A percentile compares a stretch with the other conserved stretches of the same genome.
Evolutionary conservation across 2,113 vertebrate genomes (phyloP).

Genomic region (Grus americana): DNA sequence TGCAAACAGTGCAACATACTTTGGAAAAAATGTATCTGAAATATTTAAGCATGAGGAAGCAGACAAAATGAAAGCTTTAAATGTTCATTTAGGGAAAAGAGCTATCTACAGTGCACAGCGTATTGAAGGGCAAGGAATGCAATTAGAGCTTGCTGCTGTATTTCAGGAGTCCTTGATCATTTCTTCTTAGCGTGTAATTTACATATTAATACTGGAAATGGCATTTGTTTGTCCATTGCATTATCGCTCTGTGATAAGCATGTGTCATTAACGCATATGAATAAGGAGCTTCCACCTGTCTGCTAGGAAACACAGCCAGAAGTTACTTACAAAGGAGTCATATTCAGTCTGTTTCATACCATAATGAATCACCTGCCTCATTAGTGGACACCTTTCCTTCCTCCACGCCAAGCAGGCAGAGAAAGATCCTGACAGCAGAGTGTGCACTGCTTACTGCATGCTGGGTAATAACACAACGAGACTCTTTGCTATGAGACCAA

Average conservation of each 20-base stretch:
- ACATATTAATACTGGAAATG: slow-evolving; percentile 24
- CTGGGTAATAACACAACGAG: neutral
- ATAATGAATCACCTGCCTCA: neutral
- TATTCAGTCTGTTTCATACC: neutral
- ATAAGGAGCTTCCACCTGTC: neutral
- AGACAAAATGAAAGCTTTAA: neutral
- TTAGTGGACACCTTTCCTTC: neutral
- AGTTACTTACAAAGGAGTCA: neutral
- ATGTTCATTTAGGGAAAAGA: neutral
- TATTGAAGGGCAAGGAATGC: neutral
- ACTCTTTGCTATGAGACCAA: neutral
- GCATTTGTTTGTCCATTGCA: slow-evolving; percentile 11
- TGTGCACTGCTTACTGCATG: neutral
- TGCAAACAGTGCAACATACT: neutral
- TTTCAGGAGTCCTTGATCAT: neutral
- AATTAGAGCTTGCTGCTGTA: neutral
- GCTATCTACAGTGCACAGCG: neutral
- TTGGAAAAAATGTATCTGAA: neutral
- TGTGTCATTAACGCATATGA: neutral
- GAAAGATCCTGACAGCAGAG: neutral
- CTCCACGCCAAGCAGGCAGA: neutral
- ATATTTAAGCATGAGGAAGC: neutral
- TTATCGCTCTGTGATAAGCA: neutral
- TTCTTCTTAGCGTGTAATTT: slow-evolving; percentile 20
- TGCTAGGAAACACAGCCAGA: neutral